Conservation (phyloP, 2,113 vertebrate species). For the Collichthys lucidus region DNA sequence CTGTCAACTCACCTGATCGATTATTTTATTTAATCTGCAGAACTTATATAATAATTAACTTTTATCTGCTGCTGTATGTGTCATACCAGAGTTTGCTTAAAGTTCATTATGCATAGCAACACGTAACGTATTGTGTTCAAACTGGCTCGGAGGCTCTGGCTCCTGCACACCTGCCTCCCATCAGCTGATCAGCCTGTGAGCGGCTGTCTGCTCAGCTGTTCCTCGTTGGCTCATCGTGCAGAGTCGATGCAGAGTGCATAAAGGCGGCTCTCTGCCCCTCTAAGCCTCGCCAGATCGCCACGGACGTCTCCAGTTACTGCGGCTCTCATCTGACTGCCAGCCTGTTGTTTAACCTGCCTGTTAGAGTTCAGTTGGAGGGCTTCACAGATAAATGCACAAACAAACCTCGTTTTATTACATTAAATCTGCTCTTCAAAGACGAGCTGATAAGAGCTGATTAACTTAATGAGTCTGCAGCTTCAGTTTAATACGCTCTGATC, state of each 20-base stretch:
- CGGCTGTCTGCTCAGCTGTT: slow-evolving; percentile 29
- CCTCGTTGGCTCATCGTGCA: slow-evolving; percentile 14
- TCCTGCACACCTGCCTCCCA: slow-evolving; percentile 27
- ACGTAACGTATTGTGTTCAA: neutral
- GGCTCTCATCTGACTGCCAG: neutral
- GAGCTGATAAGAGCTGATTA: neutral
- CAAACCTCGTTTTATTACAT: neutral
- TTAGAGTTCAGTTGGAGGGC: neutral
- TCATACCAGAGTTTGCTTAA: neutral
- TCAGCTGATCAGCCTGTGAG: slow-evolving; percentile 8
- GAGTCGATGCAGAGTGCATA: neutral
- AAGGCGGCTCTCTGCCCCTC: neutral
- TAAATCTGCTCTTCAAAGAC: neutral
- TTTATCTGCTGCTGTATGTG: neutral
- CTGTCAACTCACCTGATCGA: neutral
- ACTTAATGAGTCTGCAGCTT: neutral
- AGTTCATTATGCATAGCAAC: neutral
- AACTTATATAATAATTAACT: neutral
- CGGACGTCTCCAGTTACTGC: neutral
- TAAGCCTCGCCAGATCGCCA: neutral
- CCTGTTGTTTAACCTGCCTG: neutral
- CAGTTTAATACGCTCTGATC: neutral
- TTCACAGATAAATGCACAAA: neutral
- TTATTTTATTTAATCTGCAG: neutral
- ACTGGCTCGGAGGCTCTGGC: neutral